phyloP scores from a whole-genome alignment of 2,888 invertebrate genomes.

The Rhopalosiphum nymphaeae region DNA sequence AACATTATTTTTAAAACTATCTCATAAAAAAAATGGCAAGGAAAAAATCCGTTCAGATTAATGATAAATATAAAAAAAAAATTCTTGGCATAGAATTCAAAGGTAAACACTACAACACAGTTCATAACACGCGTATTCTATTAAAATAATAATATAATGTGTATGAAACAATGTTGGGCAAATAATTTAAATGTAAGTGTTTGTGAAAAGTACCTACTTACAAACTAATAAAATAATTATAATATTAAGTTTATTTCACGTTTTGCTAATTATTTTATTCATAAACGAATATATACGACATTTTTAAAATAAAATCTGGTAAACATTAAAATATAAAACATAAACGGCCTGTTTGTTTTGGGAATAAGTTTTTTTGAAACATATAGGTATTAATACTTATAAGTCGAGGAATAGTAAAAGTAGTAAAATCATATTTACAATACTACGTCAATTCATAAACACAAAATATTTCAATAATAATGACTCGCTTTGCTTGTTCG shows the following conservation, averaged over 20 bases:
- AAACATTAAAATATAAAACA: background rate
- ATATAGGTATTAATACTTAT: background rate
- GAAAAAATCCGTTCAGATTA: conserved; percentile 8
- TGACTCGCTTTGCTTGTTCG: background rate
- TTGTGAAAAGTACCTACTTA: background rate
- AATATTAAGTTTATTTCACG: background rate
- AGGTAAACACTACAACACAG: conserved; percentile 52
- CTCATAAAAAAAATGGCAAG: too few species aligned
- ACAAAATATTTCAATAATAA: background rate
- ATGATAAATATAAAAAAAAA: conserved; percentile 36
- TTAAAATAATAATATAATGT: conserved; percentile 45
- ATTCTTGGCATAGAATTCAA: conserved; percentile 57
- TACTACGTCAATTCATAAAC: background rate
- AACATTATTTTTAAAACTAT: conserved; percentile 42
- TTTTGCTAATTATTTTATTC: background rate
- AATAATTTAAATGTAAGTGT: background rate
- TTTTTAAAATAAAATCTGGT: background rate
- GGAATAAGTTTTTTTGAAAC: background rate
- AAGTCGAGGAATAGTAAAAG: background rate
- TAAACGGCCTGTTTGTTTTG: background rate
- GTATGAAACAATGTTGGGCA: background rate
- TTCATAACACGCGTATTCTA: background rate
- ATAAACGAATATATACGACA: background rate
- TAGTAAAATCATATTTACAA: background rate
- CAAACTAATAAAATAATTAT: background rate